Evolutionary conservation across 2,797 vertebrate species (phyloP).

Genomic region (Nothura maculosa): DNA sequence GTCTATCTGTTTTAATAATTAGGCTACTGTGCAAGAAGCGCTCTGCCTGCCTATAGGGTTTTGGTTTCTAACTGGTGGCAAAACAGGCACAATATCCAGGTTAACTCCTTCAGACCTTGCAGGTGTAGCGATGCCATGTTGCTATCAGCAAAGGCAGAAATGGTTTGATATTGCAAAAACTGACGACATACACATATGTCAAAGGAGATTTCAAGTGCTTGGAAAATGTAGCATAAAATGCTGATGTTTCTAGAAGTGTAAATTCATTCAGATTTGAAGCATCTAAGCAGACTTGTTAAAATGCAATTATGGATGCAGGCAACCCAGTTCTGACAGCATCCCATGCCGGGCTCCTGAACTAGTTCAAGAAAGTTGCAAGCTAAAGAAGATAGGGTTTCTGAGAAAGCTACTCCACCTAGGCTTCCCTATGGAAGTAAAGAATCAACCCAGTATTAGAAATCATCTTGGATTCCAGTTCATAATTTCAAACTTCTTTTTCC

Average conservation of each 20-base stretch:
- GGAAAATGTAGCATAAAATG: neutral
- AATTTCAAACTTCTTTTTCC: neutral
- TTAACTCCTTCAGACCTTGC: neutral
- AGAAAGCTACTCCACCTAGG: neutral
- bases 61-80: neutral
- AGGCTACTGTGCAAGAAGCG: neutral
- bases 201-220: neutral
- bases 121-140: neutral
- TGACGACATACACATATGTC: neutral
- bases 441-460: neutral
- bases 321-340: neutral
- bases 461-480: neutral
- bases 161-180: neutral
- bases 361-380: neutral
- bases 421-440: neutral
- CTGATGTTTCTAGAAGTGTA: fast-evolving
- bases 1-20: neutral
- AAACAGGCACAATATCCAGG: neutral
- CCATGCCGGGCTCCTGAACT: neutral
- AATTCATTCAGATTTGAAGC: neutral
- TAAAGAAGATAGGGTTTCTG: neutral
- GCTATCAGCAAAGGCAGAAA: neutral
- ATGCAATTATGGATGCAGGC: neutral
- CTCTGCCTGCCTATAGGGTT: neutral
- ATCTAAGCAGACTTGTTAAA: neutral